These are phyloP conservation scores for Oeneis ivallda DNA, from an alignment of 2,888 invertebrate genomes.

Conservation along the genomic window DNA sequence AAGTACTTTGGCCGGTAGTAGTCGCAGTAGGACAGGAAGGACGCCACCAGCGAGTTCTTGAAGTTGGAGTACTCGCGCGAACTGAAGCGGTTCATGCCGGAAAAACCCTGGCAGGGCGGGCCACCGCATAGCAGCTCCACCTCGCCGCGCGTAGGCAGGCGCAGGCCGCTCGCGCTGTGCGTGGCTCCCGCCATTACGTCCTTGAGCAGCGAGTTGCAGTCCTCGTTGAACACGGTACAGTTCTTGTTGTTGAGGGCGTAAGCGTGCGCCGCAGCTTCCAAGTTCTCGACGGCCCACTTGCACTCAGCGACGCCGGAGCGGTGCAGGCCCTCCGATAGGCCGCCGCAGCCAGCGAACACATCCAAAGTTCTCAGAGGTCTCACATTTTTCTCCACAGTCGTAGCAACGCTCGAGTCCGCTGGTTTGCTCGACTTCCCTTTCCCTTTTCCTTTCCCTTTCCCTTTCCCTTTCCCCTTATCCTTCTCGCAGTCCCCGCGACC, in stretches of 20 bases:
- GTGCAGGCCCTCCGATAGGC: slow-evolving; percentile 88
- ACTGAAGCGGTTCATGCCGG: slow-evolving; percentile 94
- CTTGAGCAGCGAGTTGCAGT: slow-evolving; percentile 88
- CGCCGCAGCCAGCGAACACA: slow-evolving; percentile 94
- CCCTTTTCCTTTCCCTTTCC: too few relatives aligned
- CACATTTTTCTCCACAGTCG: slow-evolving; percentile 56
- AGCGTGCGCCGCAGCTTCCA: slow-evolving; percentile 89
- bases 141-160: slow-evolving; percentile 88
- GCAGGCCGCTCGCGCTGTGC: slow-evolving; percentile 74
- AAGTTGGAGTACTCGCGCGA: slow-evolving; percentile 91
- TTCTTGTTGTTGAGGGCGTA: slow-evolving; percentile 88
- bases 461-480: slow-evolving; percentile 86
- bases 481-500: slow-evolving; percentile 84
- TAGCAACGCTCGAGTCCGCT: slow-evolving; percentile 43
- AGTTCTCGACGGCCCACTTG: slow-evolving; percentile 91
- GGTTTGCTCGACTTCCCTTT: slow-evolving; percentile 82
- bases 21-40: slow-evolving; percentile 92
- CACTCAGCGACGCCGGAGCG: slow-evolving; percentile 86
- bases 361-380: slow-evolving; percentile 86
- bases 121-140: slow-evolving; percentile 93
- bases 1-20: slow-evolving; percentile 92
- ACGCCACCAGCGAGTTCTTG: slow-evolving; percentile 91
- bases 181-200: slow-evolving; percentile 84
- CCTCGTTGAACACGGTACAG: slow-evolving; percentile 89
- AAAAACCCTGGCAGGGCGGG: slow-evolving; percentile 94